Conservation (phyloP, 1,140 invertebrate species). For the Bombus pyrosoma region DNA sequence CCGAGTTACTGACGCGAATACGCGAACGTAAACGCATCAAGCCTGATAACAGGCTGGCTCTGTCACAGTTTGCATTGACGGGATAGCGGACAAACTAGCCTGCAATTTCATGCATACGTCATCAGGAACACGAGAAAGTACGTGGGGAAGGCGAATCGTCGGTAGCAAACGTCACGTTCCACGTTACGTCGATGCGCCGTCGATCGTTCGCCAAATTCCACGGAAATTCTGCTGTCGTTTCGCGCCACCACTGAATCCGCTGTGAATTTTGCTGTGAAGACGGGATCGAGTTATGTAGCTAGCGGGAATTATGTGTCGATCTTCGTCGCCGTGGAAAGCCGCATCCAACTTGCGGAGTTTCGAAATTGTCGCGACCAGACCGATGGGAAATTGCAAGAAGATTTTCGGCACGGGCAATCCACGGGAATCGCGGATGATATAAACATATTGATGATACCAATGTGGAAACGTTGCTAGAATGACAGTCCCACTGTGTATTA, state of each 20-base stretch:
- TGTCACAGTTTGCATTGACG: constrained; percentile 51
- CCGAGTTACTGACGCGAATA: constrained; percentile 13
- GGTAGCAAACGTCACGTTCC: constrained; percentile 51
- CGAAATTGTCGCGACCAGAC: constrained; percentile 21
- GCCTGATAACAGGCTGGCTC: background rate
- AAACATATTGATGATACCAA: background rate
- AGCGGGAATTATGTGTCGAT: constrained; percentile 60
- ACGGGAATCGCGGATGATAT: too few species aligned
- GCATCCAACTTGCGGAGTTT: background rate
- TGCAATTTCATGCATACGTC: constrained; percentile 67
- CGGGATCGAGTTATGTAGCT: constrained; percentile 18
- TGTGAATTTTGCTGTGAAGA: constrained; percentile 49
- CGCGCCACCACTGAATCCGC: constrained; percentile 25
- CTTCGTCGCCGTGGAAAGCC: background rate
- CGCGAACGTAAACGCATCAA: background rate
- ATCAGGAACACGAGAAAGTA: constrained; percentile 41
- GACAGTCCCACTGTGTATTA: rapidly evolving
- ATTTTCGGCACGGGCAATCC: background rate
- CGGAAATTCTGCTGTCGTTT: constrained; percentile 57
- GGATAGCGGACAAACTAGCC: constrained; percentile 51
- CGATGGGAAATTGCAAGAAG: constrained; percentile 23
- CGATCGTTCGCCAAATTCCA: constrained; percentile 62
- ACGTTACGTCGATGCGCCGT: constrained; percentile 55
- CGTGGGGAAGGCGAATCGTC: constrained; percentile 40
- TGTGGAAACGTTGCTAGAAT: background rate